phyloP scores from a whole-genome alignment of 2,113 vertebrate species.

The Antigone vipio region DNA sequence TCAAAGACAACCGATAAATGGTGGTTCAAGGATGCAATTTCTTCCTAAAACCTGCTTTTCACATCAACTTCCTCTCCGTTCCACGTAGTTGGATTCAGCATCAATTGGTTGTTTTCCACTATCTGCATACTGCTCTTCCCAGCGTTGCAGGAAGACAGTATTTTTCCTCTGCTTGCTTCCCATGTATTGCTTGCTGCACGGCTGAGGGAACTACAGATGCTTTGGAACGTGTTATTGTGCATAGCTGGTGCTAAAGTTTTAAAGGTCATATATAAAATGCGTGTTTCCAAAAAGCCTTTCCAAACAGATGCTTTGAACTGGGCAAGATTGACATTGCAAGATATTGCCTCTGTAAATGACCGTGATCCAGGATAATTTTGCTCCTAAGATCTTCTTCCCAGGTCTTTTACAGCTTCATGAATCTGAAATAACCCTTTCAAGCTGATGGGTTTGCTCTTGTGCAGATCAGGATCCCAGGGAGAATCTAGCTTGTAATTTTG shows the following conservation, averaged over 20 bases:
- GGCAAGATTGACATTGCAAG: not conserved
- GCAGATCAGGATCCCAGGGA: not conserved
- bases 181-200: rapidly evolving
- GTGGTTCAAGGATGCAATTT: not conserved
- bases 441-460: not conserved
- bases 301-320: not conserved
- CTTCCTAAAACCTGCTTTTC: not conserved
- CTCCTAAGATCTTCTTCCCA: not conserved
- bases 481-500: not conserved
- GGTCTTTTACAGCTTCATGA: not conserved
- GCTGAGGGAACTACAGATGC: not conserved
- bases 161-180: not conserved
- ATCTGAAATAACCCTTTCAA: not conserved
- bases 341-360: not conserved
- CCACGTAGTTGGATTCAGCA: rapidly evolving
- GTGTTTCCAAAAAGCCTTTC: not conserved
- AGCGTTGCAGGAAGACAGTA: rapidly evolving
- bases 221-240: not conserved
- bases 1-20: not conserved
- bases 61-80: rapidly evolving
- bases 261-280: not conserved
- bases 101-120: rapidly evolving
- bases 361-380: not conserved
- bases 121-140: rapidly evolving
- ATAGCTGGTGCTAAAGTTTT: not conserved